Evolutionary conservation across 2,888 invertebrate species (phyloP), one percentile per base, ranked within the genome.

Genomic region (Atethmia centrago): DNA sequence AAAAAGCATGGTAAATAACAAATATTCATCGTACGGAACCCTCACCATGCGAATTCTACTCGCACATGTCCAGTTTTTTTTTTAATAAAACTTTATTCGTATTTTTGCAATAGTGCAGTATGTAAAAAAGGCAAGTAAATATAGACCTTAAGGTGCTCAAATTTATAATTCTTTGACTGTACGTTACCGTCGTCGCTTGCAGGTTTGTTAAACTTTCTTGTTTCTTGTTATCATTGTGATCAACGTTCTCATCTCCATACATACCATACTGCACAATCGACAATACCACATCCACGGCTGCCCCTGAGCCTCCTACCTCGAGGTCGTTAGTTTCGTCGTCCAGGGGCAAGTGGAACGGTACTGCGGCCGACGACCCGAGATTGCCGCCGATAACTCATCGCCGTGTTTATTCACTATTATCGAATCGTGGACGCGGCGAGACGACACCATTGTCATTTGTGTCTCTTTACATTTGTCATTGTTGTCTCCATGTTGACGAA

Each of bases 301-400:
- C 80, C 86, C 86, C 83, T 71, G 77, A 62, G 71, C 73, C 69
- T 89, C 85, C 42, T 55, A 78, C 71, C 75, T 88, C 83, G 42
- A 25, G 42, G 89, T 82, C 81, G 84, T 88, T 88, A 91, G 94
- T 94, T 94, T 94, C 91, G 95, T 94, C 93, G 94, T 94, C 92
- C 95, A 94, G 95, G 93, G 95, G 95, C 95, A 94, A 94, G 93
- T 91, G 91, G 94, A 96, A 96, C 96, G 95, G 96, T 94, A 95
- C 95, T 90, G 94, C 93, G 95, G 96, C 89, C 96, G 95, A 95
- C 94, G 96, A 96, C 96, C 96, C 93, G 92, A 94, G 95, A 95
- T 95, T 93, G 89, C 90, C 87, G 90, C 88, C 94, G 95, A 96
- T 96, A 95, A 93, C 95, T 95, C 96, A 95, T 95, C 94, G 94